These are phyloP conservation scores for Gephyroberyx darwinii DNA, from an alignment of 2,797 vertebrate genomes.

Conservation along the genomic window DNA sequence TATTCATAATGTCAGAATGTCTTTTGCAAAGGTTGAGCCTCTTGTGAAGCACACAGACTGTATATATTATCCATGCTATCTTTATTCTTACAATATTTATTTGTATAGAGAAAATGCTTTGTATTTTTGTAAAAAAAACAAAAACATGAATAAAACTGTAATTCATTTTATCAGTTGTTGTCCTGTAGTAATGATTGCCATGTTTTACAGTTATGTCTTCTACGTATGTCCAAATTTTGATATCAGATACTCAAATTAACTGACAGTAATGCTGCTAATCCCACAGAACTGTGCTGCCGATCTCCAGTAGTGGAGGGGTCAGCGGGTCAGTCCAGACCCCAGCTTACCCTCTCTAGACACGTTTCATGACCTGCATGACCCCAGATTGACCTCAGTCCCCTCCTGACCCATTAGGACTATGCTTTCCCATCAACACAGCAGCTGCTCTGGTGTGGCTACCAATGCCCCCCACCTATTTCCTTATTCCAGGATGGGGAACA, in stretches of 20 bases:
- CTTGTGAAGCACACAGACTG: constrained; percentile 70
- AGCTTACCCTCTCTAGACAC: neutral
- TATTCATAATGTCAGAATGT: constrained; percentile 69
- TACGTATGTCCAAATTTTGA: neutral
- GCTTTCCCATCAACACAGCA: constrained; percentile 61
- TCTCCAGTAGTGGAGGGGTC: constrained; percentile 1
- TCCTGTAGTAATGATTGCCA: constrained; percentile 26
- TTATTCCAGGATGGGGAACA: constrained; percentile 43
- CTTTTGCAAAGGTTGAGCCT: constrained; percentile 79
- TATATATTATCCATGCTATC: constrained; percentile 64
- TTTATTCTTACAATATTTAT: constrained; percentile 80
- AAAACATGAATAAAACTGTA: constrained; percentile 65
- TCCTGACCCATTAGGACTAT: constrained; percentile 34
- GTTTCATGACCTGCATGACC: constrained; percentile 32
- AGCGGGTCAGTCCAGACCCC: neutral
- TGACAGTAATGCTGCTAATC: constrained; percentile 48
- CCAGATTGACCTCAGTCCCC: constrained; percentile 33
- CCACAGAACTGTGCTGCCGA: constrained; percentile 32
- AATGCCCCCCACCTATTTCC: constrained; percentile 15
- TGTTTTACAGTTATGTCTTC: neutral
- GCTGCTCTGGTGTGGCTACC: constrained; percentile 49
- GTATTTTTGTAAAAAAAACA: constrained; percentile 79
- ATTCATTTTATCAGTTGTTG: constrained; percentile 26
- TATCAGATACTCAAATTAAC: constrained; percentile 17
- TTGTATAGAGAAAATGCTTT: constrained; percentile 78